These are phyloP conservation scores for Hirtodrosophila trivittata DNA, from an alignment of 2,888 invertebrate genomes.

Conservation along the genomic window DNA sequence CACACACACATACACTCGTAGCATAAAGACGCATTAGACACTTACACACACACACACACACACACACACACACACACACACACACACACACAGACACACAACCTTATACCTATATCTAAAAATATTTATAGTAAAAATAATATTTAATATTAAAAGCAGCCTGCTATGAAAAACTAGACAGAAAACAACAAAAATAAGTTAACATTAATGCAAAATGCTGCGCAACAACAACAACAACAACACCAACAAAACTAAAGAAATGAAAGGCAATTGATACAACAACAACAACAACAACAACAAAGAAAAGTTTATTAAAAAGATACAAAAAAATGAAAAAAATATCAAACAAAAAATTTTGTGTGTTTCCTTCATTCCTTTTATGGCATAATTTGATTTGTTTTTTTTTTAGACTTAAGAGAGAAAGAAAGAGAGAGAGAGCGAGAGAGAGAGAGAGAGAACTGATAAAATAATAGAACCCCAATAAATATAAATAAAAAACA, in stretches of 20 bases:
- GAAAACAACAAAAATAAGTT: constrained; percentile 27
- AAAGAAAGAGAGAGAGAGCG: constrained; percentile 4
- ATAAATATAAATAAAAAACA: constrained; percentile 7
- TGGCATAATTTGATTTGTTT: background rate
- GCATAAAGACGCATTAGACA: constrained; percentile 36
- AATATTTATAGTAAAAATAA: constrained; percentile 70
- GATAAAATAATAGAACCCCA: background rate
- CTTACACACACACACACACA: constrained; percentile 19
- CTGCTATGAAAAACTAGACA: constrained; percentile 24
- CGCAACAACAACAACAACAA: constrained; percentile 38
- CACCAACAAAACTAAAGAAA: constrained; percentile 22
- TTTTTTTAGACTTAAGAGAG: constrained; percentile 22
- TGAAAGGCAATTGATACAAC: constrained; percentile 40
- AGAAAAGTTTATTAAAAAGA: constrained; percentile 58
- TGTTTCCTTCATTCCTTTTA: background rate
- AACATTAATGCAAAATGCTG: constrained; percentile 27
- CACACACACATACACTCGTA: constrained; percentile 30
- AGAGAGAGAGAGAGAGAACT: no score
- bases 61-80: constrained; percentile 24
- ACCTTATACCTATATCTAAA: constrained; percentile 52
- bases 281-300: constrained; percentile 43
- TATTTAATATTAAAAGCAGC: constrained; percentile 66
- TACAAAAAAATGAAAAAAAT: constrained; percentile 27
- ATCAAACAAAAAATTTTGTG: constrained; percentile 19
- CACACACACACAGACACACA: constrained; percentile 17